Percentiles rank a stretch among this genome's conserved stretches.
Evolutionary conservation across 2,888 invertebrate genomes (phyloP).

Genomic region (Cheilosia impressa): DNA sequence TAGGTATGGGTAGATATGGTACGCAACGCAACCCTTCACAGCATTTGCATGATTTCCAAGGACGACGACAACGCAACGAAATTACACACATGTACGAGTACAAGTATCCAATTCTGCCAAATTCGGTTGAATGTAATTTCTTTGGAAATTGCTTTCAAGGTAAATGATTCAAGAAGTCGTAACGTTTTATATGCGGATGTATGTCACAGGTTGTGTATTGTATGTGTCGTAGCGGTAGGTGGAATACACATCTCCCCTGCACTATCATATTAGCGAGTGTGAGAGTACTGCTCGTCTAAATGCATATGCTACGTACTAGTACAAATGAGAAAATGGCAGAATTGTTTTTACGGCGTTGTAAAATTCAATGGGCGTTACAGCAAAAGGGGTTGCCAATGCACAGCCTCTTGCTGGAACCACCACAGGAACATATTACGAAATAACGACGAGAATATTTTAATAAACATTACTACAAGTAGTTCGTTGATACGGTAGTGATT

Average conservation of each 20-base stretch:
- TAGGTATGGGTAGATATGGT: slow-evolving; percentile 37
- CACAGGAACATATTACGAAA: slow-evolving; percentile 47
- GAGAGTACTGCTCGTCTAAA: slow-evolving; percentile 27
- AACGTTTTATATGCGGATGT: slow-evolving; percentile 70
- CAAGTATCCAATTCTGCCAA: slow-evolving; percentile 69
- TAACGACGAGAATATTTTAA: slow-evolving; percentile 63
- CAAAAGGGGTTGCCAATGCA: slow-evolving; percentile 43
- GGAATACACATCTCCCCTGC: slow-evolving; percentile 25
- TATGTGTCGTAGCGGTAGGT: slow-evolving; percentile 15
- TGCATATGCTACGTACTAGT: slow-evolving; percentile 64
- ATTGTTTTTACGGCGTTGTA: slow-evolving; percentile 72
- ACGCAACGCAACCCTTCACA: slow-evolving; percentile 58
- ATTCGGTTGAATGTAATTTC: slow-evolving; percentile 74
- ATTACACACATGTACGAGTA: slow-evolving; percentile 63
- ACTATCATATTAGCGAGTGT: slow-evolving; percentile 39
- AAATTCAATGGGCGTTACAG: slow-evolving; percentile 72
- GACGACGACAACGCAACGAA: slow-evolving; percentile 63
- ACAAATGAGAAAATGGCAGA: slow-evolving; percentile 73
- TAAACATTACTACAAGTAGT: slow-evolving; percentile 53
- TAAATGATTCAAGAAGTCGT: slow-evolving; percentile 76
- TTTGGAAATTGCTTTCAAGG: slow-evolving; percentile 75
- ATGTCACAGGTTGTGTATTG: slow-evolving; percentile 53
- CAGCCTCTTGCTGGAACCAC: slow-evolving; percentile 27
- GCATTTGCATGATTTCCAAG: slow-evolving; percentile 70
- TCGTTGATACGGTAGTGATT: slow-evolving; percentile 46